A percentile compares a stretch with the other conserved stretches of the same genome.
phyloP scores from a whole-genome alignment of 92 coral and sea anemone species.

The Blastomussa wellsi region DNA sequence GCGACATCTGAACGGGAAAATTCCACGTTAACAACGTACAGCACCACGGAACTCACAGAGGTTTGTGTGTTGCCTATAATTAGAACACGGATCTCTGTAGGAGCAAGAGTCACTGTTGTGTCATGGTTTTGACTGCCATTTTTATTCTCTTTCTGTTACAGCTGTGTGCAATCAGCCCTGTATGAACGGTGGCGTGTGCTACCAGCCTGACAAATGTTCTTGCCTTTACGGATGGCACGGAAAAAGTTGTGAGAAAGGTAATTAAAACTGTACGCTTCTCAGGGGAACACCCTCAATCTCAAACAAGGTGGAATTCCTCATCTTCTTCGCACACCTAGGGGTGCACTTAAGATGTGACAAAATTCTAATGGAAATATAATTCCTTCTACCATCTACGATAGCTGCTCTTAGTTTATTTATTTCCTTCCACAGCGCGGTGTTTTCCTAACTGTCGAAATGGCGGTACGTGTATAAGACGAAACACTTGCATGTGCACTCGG shows the following conservation, averaged over 20 bases:
- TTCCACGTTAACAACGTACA: too few relatives aligned
- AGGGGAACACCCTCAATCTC: background rate
- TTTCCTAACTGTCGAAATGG: constrained; percentile 79
- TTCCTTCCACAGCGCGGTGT: constrained; percentile 76
- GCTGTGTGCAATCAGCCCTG: constrained; percentile 83
- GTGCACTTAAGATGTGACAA: too few relatives aligned
- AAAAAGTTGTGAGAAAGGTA: constrained; percentile 82
- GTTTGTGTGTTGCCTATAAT: too few relatives aligned
- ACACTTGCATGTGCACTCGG: constrained; percentile 77
- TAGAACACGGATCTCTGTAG: too few relatives aligned
- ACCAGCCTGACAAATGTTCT: constrained; percentile 78
- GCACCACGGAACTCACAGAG: too few relatives aligned
- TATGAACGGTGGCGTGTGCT: constrained; percentile 77
- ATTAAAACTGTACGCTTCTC: too few relatives aligned
- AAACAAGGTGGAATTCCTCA: background rate
- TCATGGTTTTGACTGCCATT: background rate
- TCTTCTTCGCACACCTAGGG: background rate
- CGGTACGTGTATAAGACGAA: constrained; percentile 91
- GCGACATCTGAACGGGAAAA: too few relatives aligned
- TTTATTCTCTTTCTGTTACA: background rate
- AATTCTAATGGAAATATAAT: background rate
- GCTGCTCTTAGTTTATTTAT: background rate
- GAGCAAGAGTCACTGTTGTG: background rate
- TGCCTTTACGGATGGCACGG: constrained; percentile 91
- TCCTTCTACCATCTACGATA: background rate